Conservation (phyloP, 2,113 vertebrate genomes). For the Saguinus midas region DNA sequence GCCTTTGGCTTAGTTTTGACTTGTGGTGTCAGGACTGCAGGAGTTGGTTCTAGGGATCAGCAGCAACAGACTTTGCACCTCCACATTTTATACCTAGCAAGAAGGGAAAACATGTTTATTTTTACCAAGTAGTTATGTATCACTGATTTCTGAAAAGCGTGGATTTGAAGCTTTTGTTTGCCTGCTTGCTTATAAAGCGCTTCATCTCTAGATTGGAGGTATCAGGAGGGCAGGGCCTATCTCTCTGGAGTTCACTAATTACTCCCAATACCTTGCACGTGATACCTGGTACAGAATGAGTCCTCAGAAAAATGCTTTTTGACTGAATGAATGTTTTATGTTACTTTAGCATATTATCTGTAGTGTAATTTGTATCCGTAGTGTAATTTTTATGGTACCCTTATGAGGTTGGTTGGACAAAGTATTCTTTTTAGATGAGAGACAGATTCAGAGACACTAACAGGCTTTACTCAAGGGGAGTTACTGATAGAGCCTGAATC, state of each 20-base stretch:
- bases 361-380: background rate
- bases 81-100: background rate
- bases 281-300: background rate
- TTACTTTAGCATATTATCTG: background rate
- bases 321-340: background rate
- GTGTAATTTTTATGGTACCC: background rate
- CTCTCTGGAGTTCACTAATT: background rate
- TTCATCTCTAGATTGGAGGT: background rate
- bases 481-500: background rate
- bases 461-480: background rate
- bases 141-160: background rate
- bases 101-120: background rate
- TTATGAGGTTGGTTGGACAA: background rate
- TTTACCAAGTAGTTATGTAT: background rate
- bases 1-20: background rate
- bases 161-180: background rate
- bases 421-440: constrained; percentile 35
- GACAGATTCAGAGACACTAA: constrained; percentile 13
- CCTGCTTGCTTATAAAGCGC: background rate
- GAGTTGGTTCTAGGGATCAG: background rate
- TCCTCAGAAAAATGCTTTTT: background rate
- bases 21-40: background rate
- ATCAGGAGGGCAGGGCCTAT: background rate
- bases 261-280: background rate
- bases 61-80: background rate